Base-by-base conservation (phyloP, 2,888 invertebrate species). In the Cerceris ruficornis region DNA sequence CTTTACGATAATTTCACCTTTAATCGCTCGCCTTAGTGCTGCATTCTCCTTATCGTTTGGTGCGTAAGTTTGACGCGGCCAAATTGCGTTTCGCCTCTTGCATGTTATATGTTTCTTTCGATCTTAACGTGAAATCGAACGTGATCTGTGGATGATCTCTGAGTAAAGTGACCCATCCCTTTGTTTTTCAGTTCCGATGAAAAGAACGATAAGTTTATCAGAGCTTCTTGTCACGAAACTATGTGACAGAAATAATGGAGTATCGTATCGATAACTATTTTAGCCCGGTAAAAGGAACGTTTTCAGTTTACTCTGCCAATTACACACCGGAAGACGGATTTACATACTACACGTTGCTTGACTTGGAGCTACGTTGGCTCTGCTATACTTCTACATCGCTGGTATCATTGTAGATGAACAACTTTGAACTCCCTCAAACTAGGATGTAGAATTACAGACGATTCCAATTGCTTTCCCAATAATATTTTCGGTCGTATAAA, bases 311-410 rank as follows among this genome's bases (percentile, higher is more conserved):
- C 69, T 79, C 82, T 82, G 79, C 79, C 82, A 82, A 82, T 82
- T 82, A 79, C 69, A 64, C 62, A 41, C 71, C 69, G 81, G 82
- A 82, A 75, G 61, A 65, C 61, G 57, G 73, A 82, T 82, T 82
- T 82, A 73, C 81, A 82, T 82, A 81, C 43, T 74, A 81, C 81
- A 81, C 77, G 81, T 80, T 77, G 74, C 52, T 52, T 49, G 70
- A 69, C 74, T 77, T 74, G 69, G 55, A 55, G 46, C 2, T 8
- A 46, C 46, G 8, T 75, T 72, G 43, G 61, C 68, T 64, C 73
- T 11, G 39, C 28, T 39, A 46, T 77, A 72, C 69, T 76, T 80
- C 69, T 73, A 49, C 62, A 58, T 17, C 52, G 14, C 59, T 50
- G 70, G 64, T 69, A 69, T 69, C 69, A 60, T 52, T 52, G 60